Percentiles rank a stretch among this genome's conserved stretches.
Conservation (phyloP, 2,888 invertebrate genomes). For the Clusia tigrina region DNA sequence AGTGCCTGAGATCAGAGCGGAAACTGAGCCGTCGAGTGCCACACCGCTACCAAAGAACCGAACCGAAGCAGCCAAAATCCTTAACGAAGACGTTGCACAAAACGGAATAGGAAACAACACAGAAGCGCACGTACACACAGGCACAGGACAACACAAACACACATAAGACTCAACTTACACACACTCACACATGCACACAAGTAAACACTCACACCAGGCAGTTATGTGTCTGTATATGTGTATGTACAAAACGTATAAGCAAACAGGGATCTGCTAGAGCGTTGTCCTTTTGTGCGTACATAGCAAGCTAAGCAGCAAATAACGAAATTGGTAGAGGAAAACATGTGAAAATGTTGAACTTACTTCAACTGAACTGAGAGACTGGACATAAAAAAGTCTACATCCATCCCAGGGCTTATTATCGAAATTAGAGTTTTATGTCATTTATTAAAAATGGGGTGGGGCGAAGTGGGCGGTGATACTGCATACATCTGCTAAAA, state of each 20-base stretch:
- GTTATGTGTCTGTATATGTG: too few species aligned
- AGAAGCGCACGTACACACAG: slow-evolving; percentile 32
- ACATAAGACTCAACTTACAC: background rate
- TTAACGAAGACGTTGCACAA: slow-evolving; percentile 26
- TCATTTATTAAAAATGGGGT: too few species aligned
- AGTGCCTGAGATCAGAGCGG: slow-evolving; percentile 58
- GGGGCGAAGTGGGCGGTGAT: too few species aligned
- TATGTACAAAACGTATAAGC: too few species aligned
- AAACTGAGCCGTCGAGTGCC: slow-evolving; percentile 49
- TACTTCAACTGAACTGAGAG: background rate
- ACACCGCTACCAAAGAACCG: slow-evolving; percentile 29
- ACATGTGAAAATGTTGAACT: background rate
- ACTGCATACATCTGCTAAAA: too few species aligned
- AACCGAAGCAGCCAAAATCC: slow-evolving; percentile 46
- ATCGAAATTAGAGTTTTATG: too few species aligned
- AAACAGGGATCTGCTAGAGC: slow-evolving; percentile 5
- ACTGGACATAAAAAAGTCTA: background rate
- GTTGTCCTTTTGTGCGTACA: slow-evolving; percentile 11
- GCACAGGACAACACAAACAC: slow-evolving; percentile 16
- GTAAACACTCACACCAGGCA: slow-evolving; percentile 21
- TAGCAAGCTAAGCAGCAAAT: background rate
- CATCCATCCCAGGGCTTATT: too few species aligned
- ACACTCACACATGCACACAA: slow-evolving; percentile 30
- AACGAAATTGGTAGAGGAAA: background rate
- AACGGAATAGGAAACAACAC: slow-evolving; percentile 32